Evolutionary conservation across 2,113 vertebrate species (phyloP).

Genomic region (Vicugna pacos): DNA sequence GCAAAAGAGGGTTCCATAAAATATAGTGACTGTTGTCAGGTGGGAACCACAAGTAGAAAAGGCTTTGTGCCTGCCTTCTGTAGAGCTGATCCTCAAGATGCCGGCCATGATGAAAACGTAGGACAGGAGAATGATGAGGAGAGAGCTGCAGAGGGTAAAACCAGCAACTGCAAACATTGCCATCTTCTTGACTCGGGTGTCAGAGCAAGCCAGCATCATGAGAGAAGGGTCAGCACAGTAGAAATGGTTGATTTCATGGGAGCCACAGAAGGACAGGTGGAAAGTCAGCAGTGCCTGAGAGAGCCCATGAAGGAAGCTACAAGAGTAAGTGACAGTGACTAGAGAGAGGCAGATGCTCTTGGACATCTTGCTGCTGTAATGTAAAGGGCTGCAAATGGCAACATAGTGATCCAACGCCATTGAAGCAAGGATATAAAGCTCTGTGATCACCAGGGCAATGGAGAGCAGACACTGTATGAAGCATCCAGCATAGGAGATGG

Average conservation of each 20-base stretch:
- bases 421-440: slow-evolving; percentile 74
- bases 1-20: slow-evolving; percentile 73
- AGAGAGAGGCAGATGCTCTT: neutral
- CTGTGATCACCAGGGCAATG: slow-evolving; percentile 73
- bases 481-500: slow-evolving; percentile 57
- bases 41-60: slow-evolving; percentile 78
- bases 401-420: slow-evolving; percentile 76
- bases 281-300: slow-evolving; percentile 72
- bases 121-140: slow-evolving; percentile 64
- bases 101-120: slow-evolving; percentile 48
- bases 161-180: slow-evolving; percentile 50
- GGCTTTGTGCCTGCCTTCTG: slow-evolving; percentile 65
- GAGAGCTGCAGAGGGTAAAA: slow-evolving; percentile 66
- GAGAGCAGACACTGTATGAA: slow-evolving; percentile 73
- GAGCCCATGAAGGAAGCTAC: slow-evolving; percentile 66
- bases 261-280: slow-evolving; percentile 72
- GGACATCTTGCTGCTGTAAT: slow-evolving; percentile 73
- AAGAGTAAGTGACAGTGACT: slow-evolving; percentile 23
- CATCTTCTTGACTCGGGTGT: slow-evolving; percentile 50
- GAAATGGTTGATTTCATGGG: slow-evolving; percentile 75
- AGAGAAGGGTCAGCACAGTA: slow-evolving; percentile 79
- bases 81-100: slow-evolving; percentile 54
- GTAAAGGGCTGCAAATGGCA: slow-evolving; percentile 78
- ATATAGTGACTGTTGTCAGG: slow-evolving; percentile 52
- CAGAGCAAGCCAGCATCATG: slow-evolving; percentile 70